A percentile compares a stretch with the other conserved stretches of the same genome.
Conservation (phyloP, 2,888 invertebrate genomes). For the Rotaria socialis region DNA sequence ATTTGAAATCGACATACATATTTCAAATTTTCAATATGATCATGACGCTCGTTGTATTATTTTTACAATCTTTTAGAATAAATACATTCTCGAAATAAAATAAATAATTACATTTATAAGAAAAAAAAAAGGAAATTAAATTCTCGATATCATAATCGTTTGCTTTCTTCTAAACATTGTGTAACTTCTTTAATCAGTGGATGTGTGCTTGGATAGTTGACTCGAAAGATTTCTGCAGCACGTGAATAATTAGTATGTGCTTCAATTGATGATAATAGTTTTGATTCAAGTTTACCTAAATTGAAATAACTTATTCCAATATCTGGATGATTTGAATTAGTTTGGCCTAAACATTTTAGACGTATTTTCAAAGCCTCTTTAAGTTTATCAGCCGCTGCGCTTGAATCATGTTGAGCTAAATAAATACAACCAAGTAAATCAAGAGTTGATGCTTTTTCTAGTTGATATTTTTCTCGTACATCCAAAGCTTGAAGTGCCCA, state of each 20-base stretch:
- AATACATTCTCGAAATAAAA: too few species aligned
- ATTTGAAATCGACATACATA: too few species aligned
- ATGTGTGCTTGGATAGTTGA: neutral
- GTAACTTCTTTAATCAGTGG: neutral
- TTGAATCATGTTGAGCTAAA: neutral
- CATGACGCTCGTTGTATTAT: too few species aligned
- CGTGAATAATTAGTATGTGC: neutral
- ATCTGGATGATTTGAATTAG: neutral
- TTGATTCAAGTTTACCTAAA: neutral
- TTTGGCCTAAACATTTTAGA: neutral
- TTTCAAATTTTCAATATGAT: too few species aligned
- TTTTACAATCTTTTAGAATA: too few species aligned
- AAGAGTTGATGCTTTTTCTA: neutral
- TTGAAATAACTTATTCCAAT: neutral
- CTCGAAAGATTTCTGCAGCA: neutral
- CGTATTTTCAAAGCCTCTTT: neutral
- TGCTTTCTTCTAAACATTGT: neutral
- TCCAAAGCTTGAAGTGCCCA: neutral
- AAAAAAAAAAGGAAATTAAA: neutral
- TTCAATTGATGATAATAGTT: neutral
- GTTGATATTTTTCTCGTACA: neutral
- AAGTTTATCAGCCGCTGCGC: neutral
- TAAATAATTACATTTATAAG: too few species aligned
- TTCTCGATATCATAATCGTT: neutral
- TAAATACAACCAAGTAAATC: neutral